Conservation (phyloP, 2,797 vertebrate species). For the Anabas testudineus region DNA sequence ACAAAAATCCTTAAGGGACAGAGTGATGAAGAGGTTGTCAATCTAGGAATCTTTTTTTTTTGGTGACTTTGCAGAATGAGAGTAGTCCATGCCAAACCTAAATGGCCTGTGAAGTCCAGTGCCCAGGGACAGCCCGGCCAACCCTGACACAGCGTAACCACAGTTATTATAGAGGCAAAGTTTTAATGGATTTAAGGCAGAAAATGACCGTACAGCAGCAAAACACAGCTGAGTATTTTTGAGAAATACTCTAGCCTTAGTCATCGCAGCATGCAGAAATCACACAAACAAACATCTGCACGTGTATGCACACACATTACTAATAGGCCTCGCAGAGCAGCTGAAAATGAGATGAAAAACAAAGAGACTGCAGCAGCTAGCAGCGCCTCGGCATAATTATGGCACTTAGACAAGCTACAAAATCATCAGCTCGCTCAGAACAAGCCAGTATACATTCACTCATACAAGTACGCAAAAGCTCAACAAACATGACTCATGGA, state of each 20-base stretch:
- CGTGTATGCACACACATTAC: constrained; percentile 18
- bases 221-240: constrained; percentile 33
- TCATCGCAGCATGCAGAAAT: constrained; percentile 15
- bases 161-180: constrained; percentile 49
- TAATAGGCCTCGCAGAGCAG: constrained; percentile 30
- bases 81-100: constrained; percentile 63
- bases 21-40: constrained; percentile 62
- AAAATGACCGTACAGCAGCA: constrained; percentile 54
- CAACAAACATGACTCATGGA: constrained; percentile 66
- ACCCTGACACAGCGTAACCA: constrained; percentile 50
- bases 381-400: constrained; percentile 53
- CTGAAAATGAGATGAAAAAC: constrained; percentile 57
- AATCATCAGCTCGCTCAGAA: constrained; percentile 49
- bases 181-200: constrained; percentile 54
- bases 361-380: constrained; percentile 54
- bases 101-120: constrained; percentile 58
- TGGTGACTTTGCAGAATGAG: constrained; percentile 58
- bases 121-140: constrained; percentile 49
- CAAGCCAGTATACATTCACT: constrained; percentile 34
- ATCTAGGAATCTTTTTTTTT: constrained; percentile 46
- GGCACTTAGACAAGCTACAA: constrained; percentile 55
- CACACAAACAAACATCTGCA: constrained; percentile 39
- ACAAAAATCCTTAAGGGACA: constrained; percentile 44
- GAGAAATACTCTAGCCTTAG: constrained; percentile 35
- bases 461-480: constrained; percentile 41